Evolutionary conservation across 2,797 vertebrate genomes (phyloP).

Genomic region (Pterois miles): DNA sequence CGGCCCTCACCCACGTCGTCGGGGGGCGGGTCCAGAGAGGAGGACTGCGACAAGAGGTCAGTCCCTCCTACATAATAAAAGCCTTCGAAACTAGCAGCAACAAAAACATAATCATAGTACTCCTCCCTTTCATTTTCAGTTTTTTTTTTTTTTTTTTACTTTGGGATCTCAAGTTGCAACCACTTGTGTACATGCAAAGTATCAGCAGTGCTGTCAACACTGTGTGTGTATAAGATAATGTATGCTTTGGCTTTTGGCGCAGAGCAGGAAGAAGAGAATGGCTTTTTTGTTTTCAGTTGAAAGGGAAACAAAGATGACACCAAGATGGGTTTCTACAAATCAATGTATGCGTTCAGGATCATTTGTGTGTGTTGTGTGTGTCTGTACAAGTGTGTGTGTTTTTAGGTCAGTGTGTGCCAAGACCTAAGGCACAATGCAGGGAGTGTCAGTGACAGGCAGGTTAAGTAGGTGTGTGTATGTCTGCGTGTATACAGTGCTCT

Average conservation of each 20-base stretch:
- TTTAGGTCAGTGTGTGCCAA: slow-evolving; percentile 40
- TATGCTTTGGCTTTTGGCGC: slow-evolving; percentile 61
- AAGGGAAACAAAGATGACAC: slow-evolving; percentile 53
- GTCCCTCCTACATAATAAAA: slow-evolving; percentile 57
- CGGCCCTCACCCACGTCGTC: slow-evolving; percentile 84
- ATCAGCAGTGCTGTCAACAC: slow-evolving; percentile 6
- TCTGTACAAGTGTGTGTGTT: slow-evolving; percentile 18
- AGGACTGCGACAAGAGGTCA: slow-evolving; percentile 91
- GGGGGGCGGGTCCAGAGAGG: slow-evolving; percentile 84
- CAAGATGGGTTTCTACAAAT: slow-evolving; percentile 40
- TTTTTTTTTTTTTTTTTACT: slow-evolving; percentile 14
- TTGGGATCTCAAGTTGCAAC: slow-evolving; percentile 20
- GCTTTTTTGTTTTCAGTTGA: slow-evolving; percentile 71
- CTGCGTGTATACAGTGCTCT: slow-evolving; percentile 37
- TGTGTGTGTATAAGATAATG: slow-evolving; percentile 57
- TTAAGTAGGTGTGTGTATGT: slow-evolving; percentile 59
- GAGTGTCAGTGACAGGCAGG: slow-evolving; percentile 76
- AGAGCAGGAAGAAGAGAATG: slow-evolving; percentile 64
- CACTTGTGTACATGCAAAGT: slow-evolving; percentile 24
- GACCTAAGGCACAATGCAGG: slow-evolving; percentile 64
- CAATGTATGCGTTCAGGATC: slow-evolving; percentile 15
- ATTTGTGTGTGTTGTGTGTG: neutral
- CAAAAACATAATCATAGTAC: slow-evolving; percentile 46
- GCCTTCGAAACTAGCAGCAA: slow-evolving; percentile 31
- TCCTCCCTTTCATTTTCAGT: slow-evolving; percentile 25